Evolutionary conservation across 2,888 invertebrate genomes (phyloP).

Genomic region (Minunthozetes semirufus): DNA sequence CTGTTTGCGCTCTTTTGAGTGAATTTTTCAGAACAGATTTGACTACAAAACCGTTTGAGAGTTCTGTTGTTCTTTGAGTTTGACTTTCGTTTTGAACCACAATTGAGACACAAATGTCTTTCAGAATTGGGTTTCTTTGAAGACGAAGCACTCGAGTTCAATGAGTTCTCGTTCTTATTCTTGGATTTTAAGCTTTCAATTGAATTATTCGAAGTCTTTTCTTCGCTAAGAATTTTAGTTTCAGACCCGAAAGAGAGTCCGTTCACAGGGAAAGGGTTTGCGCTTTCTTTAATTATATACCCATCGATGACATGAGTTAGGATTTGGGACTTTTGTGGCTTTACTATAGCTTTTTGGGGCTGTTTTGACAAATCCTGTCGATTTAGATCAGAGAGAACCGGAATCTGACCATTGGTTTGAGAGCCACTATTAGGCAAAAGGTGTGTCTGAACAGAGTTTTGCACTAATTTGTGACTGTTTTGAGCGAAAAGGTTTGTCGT

Average conservation of each 20-base stretch:
- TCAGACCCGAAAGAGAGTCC: background rate
- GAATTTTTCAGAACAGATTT: slow-evolving; percentile 61
- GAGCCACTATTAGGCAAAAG: background rate
- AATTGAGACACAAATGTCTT: slow-evolving; percentile 54
- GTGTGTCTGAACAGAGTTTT: background rate
- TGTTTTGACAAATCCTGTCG: slow-evolving; percentile 17
- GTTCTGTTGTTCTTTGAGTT: slow-evolving; percentile 62
- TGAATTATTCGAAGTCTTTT: slow-evolving; percentile 10
- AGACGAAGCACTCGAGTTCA: background rate
- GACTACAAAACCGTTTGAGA: slow-evolving; percentile 62
- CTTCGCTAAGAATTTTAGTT: background rate
- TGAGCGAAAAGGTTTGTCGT: background rate
- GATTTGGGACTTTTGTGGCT: slow-evolving; percentile 65
- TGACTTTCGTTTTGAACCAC: slow-evolving; percentile 61
- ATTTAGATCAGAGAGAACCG: background rate
- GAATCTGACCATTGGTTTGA: background rate
- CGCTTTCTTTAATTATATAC: slow-evolving; percentile 87
- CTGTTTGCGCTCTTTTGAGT: background rate
- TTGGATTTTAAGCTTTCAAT: slow-evolving; percentile 20
- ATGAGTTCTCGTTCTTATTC: background rate
- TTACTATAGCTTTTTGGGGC: slow-evolving; percentile 43
- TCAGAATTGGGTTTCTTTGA: background rate
- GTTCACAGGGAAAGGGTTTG: slow-evolving; percentile 52
- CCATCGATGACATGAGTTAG: slow-evolving; percentile 94
- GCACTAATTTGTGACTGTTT: background rate